phyloP scores from a whole-genome alignment of 2,113 vertebrate species.

The Cryptotis parvus region DNA sequence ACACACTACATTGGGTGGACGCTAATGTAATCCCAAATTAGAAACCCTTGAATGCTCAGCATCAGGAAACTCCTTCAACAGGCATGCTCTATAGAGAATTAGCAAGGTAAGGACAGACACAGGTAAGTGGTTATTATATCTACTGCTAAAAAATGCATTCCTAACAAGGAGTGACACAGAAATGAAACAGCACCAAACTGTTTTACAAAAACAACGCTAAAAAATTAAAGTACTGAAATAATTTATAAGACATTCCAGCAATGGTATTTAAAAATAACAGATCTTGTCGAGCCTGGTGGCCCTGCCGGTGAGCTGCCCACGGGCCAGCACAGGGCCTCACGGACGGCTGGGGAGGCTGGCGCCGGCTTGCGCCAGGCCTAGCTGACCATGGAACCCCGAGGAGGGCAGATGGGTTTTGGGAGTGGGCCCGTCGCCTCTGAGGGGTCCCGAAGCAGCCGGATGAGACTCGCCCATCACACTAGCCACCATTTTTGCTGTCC shows the following conservation, averaged over 20 bases:
- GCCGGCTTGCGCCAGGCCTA: no score
- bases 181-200: neutral
- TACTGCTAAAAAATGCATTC: neutral
- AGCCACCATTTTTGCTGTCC: no score
- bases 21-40: slow-evolving; percentile 40
- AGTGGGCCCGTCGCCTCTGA: no score
- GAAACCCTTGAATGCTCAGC: slow-evolving; percentile 42
- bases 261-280: slow-evolving; percentile 10
- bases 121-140: neutral
- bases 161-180: neutral
- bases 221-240: slow-evolving; percentile 42
- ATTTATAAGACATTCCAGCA: slow-evolving; percentile 27
- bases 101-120: slow-evolving; percentile 27
- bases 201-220: neutral
- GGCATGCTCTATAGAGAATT: neutral
- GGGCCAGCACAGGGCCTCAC: no score
- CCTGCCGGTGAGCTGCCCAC: no score
- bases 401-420: no score
- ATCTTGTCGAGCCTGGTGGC: no score
- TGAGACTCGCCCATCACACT: no score
- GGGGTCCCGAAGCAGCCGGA: no score
- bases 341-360: no score
- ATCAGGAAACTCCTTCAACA: slow-evolving; percentile 19
- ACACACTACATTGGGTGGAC: no score
- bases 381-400: no score